These are phyloP conservation scores for Radopholus similis DNA, from an alignment of 1,140 invertebrate species.

Conservation along the genomic window DNA sequence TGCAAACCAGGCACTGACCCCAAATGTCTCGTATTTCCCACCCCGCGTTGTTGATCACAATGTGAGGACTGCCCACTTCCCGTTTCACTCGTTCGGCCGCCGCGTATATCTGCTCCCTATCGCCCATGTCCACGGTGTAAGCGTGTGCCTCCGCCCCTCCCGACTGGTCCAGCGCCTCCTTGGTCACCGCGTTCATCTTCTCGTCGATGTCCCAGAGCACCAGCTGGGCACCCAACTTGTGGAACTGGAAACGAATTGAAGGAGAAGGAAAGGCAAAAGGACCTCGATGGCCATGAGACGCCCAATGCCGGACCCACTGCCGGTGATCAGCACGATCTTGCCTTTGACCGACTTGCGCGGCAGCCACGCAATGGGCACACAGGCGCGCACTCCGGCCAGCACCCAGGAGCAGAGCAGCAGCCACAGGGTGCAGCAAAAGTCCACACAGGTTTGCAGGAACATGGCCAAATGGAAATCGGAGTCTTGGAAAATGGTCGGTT, in stretches of 20 bases:
- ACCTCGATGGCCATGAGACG: constrained; percentile 69
- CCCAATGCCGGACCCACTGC: constrained; percentile 84
- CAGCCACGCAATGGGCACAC: no score
- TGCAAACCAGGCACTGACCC: no score
- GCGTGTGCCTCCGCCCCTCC: constrained; percentile 66
- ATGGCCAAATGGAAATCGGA: no score
- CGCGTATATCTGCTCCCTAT: constrained; percentile 73
- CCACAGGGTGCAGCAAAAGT: no score
- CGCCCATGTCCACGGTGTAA: constrained; percentile 72
- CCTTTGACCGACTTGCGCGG: constrained; percentile 46
- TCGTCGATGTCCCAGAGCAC: constrained; percentile 88
- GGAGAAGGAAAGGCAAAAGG: no score
- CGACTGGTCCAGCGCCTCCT: constrained; percentile 67
- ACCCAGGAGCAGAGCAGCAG: no score
- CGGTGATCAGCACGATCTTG: constrained; percentile 73
- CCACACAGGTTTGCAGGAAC: no score
- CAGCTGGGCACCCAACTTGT: constrained; percentile 73
- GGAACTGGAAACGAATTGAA: constrained; percentile 59
- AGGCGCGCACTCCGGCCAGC: no score
- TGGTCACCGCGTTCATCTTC: constrained; percentile 74
- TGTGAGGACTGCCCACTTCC: constrained; percentile 79
- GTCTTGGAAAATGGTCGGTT: no score
- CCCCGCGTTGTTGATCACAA: constrained; percentile 69
- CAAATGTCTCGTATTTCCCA: no score
- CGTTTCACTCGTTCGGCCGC: constrained; percentile 74